Base-by-base conservation (phyloP, 2,113 vertebrate species). In the Bubo blakistoni region DNA sequence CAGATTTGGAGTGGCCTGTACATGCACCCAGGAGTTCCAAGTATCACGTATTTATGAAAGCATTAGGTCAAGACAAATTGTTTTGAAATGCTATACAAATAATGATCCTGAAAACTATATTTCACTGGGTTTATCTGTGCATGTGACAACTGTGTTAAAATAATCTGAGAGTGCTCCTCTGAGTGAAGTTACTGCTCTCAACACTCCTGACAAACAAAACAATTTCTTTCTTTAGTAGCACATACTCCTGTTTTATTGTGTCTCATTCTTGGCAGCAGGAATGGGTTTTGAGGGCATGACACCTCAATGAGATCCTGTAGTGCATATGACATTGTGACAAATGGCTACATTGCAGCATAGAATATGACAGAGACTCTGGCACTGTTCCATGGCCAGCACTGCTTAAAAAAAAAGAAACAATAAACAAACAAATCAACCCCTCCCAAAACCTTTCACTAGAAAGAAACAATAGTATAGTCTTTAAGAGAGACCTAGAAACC, bases 161-260 rank as follows among this genome's bases (percentile, higher is more conserved):
- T 96, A 95, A 95, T 79, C 84, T 85, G 52, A 83, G 66, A 96
- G 80, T 92, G 88, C 80, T 97, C 85, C 86, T 97, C 65, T 0
- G 57, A 95, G 95, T 97, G 91, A 96, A 97, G 90, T 94, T 96
- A 89, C 85, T 92, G 82, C 90, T 94, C 81, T 92, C 89, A 94
- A 92, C 67, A 89, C 78, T 89, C 80, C 71, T 86, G 74, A 86
- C 77, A 97, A 97, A 97, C 92, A 95, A 97, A 97, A 84, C 93
- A 77, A 96, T 97, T 97, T 97, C 93, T 93, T 96, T 96, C 90
- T 90, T 95, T 93, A 91, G 94, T 81, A 94, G 80, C 84, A 80
- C 49, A 92, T 83, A 96, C 55, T 81, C 90, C 42, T 92, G 82
- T 89, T 97, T 97, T 97, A 97, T 96, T 94, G 87, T 83, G 71